These are phyloP conservation scores for Dicaeum eximium DNA, from an alignment of 2,113 vertebrate genomes.

Conservation along the genomic window DNA sequence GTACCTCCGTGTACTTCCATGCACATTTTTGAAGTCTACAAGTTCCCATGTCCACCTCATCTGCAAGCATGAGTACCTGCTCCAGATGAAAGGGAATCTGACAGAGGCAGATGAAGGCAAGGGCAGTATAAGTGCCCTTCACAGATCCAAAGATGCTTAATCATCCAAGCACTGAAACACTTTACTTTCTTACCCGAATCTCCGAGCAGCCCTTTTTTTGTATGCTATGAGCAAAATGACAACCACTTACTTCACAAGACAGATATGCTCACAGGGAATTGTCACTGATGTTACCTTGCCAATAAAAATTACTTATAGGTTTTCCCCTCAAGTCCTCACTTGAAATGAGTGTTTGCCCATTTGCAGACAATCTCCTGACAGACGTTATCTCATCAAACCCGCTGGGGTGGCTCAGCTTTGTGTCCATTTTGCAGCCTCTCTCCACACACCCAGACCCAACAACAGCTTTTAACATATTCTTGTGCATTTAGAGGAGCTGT, in stretches of 20 bases:
- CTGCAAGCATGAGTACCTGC: neutral
- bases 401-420: neutral
- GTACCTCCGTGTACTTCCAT: neutral
- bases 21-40: neutral
- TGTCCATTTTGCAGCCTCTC: neutral
- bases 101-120: neutral
- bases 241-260: conserved; percentile 36
- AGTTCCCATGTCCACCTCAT: neutral
- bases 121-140: neutral
- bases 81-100: neutral
- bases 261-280: conserved; percentile 10
- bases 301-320: neutral
- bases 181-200: neutral
- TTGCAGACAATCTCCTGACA: neutral
- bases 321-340: neutral
- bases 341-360: neutral
- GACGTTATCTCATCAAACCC: neutral
- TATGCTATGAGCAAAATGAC: neutral
- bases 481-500: neutral
- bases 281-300: neutral
- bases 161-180: neutral
- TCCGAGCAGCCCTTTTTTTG: neutral
- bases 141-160: neutral
- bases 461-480: neutral
- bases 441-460: neutral